These are phyloP conservation scores for Netelia melanura DNA, from an alignment of 2,888 invertebrate genomes.

Conservation along the genomic window DNA sequence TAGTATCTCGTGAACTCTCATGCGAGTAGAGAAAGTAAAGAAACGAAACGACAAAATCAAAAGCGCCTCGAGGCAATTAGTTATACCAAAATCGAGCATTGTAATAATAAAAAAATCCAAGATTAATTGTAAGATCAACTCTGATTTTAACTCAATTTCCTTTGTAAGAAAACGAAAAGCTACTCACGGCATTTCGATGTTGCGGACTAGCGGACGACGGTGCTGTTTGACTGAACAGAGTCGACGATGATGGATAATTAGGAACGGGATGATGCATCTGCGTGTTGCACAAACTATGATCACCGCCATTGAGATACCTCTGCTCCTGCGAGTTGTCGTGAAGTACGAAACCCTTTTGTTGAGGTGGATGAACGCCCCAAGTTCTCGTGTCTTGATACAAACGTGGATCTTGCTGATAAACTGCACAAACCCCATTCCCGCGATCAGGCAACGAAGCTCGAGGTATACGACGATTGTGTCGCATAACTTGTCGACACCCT, in stretches of 20 bases:
- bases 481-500: conserved; percentile 4
- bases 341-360: conserved; percentile 88
- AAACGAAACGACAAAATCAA: neutral
- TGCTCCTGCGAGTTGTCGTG: conserved; percentile 86
- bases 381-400: conserved; percentile 82
- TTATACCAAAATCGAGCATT: conserved; percentile 15
- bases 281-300: conserved; percentile 86
- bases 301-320: conserved; percentile 89
- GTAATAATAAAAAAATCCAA: neutral
- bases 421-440: conserved; percentile 66
- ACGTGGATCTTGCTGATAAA: conserved; percentile 82
- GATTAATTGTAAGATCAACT: neutral
- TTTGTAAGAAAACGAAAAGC: neutral
- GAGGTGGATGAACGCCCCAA: conserved; percentile 82
- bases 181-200: conserved; percentile 86
- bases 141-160: neutral
- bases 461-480: conserved; percentile 16
- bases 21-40: conserved; percentile 10
- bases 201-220: conserved; percentile 89
- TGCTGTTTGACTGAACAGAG: conserved; percentile 85
- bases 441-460: conserved; percentile 41
- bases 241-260: conserved; percentile 85
- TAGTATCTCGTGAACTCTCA: conserved; percentile 26
- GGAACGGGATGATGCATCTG: conserved; percentile 86
- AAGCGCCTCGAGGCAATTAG: conserved; percentile 11